Evolutionary conservation across 2,113 vertebrate genomes (phyloP).

Genomic region (Laterallus jamaicensis): DNA sequence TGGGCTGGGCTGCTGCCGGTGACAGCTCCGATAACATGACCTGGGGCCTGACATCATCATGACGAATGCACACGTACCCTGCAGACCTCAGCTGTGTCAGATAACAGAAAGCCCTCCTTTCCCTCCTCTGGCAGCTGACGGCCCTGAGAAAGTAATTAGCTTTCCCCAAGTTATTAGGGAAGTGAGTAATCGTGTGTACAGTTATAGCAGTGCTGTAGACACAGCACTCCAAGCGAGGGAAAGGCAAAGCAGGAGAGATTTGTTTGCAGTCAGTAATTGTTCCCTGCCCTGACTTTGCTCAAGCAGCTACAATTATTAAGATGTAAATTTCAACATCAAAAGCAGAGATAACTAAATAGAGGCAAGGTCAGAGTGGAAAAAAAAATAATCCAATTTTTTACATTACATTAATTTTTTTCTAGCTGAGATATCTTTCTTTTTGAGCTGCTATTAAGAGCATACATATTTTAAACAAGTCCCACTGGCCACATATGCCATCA

Average conservation of each 20-base stretch:
- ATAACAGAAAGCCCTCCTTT: background rate
- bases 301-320: slow-evolving; percentile 19
- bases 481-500: background rate
- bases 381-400: slow-evolving; percentile 14
- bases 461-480: slow-evolving; percentile 7
- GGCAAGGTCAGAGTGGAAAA: slow-evolving; percentile 1
- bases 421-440: background rate
- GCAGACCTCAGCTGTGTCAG: background rate
- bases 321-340: slow-evolving; percentile 24
- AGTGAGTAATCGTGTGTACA: background rate
- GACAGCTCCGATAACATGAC: background rate
- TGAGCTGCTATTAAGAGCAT: background rate
- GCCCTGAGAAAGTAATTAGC: background rate
- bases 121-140: background rate
- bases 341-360: slow-evolving; percentile 19
- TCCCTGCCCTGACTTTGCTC: background rate
- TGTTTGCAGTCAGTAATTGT: background rate
- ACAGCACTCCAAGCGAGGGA: fast-evolving
- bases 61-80: background rate
- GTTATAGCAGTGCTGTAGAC: background rate
- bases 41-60: background rate
- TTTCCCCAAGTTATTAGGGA: background rate
- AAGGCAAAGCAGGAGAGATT: background rate
- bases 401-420: background rate
- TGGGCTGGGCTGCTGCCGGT: background rate